phyloP scores from a whole-genome alignment of 2,113 vertebrate species.

The Bubo bubo region DNA sequence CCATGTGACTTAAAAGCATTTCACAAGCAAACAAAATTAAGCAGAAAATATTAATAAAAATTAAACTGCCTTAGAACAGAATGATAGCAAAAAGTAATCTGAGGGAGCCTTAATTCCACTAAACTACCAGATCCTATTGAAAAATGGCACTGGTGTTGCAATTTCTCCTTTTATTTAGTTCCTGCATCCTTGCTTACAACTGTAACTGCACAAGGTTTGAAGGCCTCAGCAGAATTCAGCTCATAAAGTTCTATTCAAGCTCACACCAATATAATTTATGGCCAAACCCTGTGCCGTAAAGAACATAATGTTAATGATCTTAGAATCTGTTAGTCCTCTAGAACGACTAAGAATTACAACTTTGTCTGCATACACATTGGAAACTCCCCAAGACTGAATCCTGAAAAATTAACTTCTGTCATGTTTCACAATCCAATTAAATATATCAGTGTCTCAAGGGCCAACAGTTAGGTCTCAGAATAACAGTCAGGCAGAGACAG shows the following conservation, averaged over 20 bases:
- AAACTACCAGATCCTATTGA: not conserved
- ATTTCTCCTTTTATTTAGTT: constrained; percentile 19
- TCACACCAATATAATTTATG: constrained; percentile 48
- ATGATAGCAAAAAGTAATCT: constrained; percentile 17
- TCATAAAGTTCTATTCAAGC: constrained; percentile 25
- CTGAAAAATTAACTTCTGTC: constrained; percentile 32
- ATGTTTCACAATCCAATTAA: constrained; percentile 35
- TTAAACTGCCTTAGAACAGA: not conserved
- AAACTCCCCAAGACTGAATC: constrained; percentile 40
- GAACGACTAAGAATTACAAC: constrained; percentile 45
- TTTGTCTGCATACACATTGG: not conserved
- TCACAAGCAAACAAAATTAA: not conserved
- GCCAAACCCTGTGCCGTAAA: constrained; percentile 6
- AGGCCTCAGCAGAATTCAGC: constrained; percentile 31
- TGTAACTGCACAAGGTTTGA: not conserved
- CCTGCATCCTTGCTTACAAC: constrained; percentile 39
- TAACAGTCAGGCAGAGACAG: not conserved
- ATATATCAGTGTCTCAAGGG: not conserved
- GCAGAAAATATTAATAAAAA: not conserved
- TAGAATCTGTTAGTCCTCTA: constrained; percentile 26
- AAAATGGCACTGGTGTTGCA: not conserved
- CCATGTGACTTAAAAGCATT: not conserved
- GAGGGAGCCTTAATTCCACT: not conserved
- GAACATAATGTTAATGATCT: constrained; percentile 53
- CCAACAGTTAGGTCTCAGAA: not conserved